Conservation (phyloP, 2,113 vertebrate species). For the Xyrauchen texanus region DNA sequence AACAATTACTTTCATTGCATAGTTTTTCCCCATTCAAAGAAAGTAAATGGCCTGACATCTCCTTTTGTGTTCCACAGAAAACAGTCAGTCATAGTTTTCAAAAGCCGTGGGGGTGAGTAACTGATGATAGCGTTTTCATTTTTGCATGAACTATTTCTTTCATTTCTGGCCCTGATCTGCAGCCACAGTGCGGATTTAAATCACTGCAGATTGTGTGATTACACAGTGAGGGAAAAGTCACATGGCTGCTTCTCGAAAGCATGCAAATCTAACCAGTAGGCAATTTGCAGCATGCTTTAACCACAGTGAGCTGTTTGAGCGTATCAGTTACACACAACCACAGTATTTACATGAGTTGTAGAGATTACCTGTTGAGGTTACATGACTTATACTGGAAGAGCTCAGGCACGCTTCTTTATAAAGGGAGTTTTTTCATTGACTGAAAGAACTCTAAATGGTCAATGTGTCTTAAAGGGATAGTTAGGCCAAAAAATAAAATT, state of each 20-base stretch:
- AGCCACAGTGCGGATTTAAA: background rate
- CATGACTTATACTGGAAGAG: constrained; percentile 11
- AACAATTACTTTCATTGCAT: too few species aligned
- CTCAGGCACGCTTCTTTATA: background rate
- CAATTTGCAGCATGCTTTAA: constrained; percentile 1
- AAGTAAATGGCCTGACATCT: too few species aligned
- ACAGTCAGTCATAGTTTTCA: too few species aligned
- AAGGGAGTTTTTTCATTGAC: too few species aligned
- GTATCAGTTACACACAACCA: constrained; percentile 28
- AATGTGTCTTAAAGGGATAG: too few species aligned
- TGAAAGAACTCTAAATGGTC: background rate
- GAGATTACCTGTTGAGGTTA: constrained; percentile 10
- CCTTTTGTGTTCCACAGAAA: too few species aligned
- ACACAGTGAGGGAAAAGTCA: background rate
- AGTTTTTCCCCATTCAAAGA: too few species aligned
- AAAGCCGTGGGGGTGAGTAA: too few species aligned
- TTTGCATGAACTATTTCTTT: too few species aligned
- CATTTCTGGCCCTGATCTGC: background rate
- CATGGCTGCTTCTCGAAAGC: constrained; percentile 23
- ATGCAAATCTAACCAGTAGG: constrained; percentile 28
- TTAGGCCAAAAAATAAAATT: too few species aligned
- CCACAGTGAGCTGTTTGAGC: constrained; percentile 24
- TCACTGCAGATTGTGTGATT: background rate
- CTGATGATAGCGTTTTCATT: too few species aligned
- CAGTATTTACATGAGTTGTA: constrained; percentile 39